These are phyloP conservation scores for Drosophila acutilabella DNA, from an alignment of 2,888 invertebrate species.

Conservation along the genomic window DNA sequence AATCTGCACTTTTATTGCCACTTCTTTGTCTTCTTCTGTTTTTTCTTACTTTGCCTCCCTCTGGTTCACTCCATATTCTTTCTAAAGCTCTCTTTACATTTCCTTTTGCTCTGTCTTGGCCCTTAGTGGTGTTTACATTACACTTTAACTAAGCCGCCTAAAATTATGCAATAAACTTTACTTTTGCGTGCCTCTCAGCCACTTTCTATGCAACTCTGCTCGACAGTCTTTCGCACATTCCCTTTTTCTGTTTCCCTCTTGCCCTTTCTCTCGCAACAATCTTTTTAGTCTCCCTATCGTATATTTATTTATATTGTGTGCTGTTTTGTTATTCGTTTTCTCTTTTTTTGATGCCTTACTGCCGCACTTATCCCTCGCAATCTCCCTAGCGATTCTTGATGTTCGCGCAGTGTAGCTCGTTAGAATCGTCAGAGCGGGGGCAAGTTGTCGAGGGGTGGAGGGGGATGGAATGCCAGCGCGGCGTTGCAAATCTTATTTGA, in stretches of 20 bases:
- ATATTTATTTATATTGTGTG: constrained; percentile 55
- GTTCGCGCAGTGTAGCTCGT: constrained; percentile 76
- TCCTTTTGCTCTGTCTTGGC: constrained; percentile 15
- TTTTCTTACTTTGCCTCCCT: neutral
- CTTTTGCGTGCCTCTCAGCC: constrained; percentile 71
- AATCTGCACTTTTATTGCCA: constrained; percentile 78
- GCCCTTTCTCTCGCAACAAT: neutral
- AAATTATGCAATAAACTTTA: constrained; percentile 81
- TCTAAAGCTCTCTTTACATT: constrained; percentile 15
- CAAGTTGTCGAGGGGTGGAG: neutral
- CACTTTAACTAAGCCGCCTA: constrained; percentile 76
- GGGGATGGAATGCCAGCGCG: constrained; percentile 32
- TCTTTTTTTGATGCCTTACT: constrained; percentile 27
- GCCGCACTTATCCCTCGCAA: constrained; percentile 57
- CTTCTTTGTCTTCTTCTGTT: constrained; percentile 26
- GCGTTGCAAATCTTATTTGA: constrained; percentile 78
- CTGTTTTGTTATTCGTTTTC: constrained; percentile 52
- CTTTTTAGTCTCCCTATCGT: constrained; percentile 4
- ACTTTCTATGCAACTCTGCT: constrained; percentile 38
- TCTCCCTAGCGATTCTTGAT: constrained; percentile 72
- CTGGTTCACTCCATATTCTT: neutral
- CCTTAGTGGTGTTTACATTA: constrained; percentile 71
- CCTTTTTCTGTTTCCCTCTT: neutral
- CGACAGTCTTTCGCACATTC: too few relatives aligned
- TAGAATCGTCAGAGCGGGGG: constrained; percentile 23